Evolutionary conservation across 1,140 invertebrate species (phyloP).

Genomic region (Leptoteleia sp.): DNA sequence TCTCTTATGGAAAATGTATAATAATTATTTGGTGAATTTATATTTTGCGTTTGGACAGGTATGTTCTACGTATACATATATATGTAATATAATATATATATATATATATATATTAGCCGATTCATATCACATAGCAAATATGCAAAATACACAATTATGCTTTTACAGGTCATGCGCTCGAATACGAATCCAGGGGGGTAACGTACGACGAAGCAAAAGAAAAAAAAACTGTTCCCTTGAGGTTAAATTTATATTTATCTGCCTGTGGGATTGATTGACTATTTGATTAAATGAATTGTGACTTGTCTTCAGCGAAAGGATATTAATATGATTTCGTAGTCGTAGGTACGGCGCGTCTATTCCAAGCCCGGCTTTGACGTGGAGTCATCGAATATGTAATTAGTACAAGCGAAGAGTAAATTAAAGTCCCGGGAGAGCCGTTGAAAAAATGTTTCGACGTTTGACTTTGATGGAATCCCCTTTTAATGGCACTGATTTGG

Average conservation of each 20-base stretch:
- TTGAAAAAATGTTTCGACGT: conserved; percentile 32
- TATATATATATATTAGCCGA: too few relatives aligned
- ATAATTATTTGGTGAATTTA: too few relatives aligned
- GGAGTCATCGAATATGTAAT: conserved; percentile 57
- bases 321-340: conserved; percentile 48
- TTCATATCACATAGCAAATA: too few relatives aligned
- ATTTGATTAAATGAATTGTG: conserved; percentile 56
- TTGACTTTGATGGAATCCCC: conserved; percentile 58
- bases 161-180: too few relatives aligned
- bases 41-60: too few relatives aligned
- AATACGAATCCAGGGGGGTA: too few relatives aligned
- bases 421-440: conserved; percentile 27
- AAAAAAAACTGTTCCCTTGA: too few relatives aligned
- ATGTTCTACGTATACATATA: too few relatives aligned
- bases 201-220: conserved; percentile 19
- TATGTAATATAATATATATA: too few relatives aligned
- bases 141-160: too few relatives aligned
- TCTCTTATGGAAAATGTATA: too few relatives aligned
- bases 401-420: conserved; percentile 54
- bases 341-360: conserved; percentile 15
- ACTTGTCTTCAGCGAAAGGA: conserved; percentile 43
- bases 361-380: conserved; percentile 26
- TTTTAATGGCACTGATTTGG: conserved; percentile 39
- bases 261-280: conserved; percentile 48
- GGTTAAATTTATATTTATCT: too few relatives aligned